Evolutionary conservation across 2,888 invertebrate genomes (phyloP), one percentile per base, ranked within the genome.

Genomic region (Folsomia candida): DNA sequence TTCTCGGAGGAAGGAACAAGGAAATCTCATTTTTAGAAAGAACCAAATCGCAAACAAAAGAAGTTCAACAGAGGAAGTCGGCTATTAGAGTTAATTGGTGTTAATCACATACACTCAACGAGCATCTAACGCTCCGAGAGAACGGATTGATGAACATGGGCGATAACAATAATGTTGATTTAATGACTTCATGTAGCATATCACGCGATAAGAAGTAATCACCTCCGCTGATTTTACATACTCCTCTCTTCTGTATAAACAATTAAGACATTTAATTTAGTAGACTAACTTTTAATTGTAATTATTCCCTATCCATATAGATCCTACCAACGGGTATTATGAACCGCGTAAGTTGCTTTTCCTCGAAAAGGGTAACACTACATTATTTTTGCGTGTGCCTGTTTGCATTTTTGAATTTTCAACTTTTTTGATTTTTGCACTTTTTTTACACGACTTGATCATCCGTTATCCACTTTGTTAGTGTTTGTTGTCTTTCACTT

Each of bases 251-350:
- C 37, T 9, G 4, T 14, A 37, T 37, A 37, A 37, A 9, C 14
- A 14, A 37, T 37, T 37, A 37, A 37, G 37, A 37, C 37, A 37
- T 37, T 37, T 37, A 37, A 37, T 37, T 37, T 37, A 37, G 37
- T 37, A 37, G 61, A 68, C 62, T 26, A 24, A 59, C 58, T 59
- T 60, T 70, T 70, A 51, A 59, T 60, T 64, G 60, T 61, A 67
- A 54, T 62, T 27, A 14, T 62, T 62, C 26, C 60, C 60, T 57
- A 57, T 58, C 47, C 72, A 71, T 73, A 68, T 75, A 76, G 74
- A 76, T 74, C 76, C 76, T 66, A 68, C 63, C 69, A 74, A 69
- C 71, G 74, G 76, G 72, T 70, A 68, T 74, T 76, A 76, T 73
- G 69, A 73, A 71, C 61, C 64, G 72, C 61, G 76, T 76, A 76